Base-by-base conservation (phyloP, 2,888 invertebrate genomes). In the Leptinotarsa juncta region DNA sequence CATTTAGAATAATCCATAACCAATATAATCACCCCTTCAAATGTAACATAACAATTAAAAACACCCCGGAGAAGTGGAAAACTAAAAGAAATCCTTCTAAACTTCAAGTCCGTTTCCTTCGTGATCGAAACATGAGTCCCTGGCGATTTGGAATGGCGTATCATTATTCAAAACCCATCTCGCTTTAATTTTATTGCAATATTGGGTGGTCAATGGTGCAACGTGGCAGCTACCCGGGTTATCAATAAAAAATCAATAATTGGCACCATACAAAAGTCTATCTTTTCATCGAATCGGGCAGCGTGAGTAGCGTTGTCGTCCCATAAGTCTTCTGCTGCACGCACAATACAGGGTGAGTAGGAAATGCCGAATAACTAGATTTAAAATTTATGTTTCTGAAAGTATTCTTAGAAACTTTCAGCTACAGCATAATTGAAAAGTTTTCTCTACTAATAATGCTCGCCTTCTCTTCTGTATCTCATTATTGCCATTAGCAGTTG, bases 201-300 rank as follows among this genome's bases (percentile, higher is more conserved):
- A 69, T 69, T 69, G 69, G 69, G 69, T 69, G 69, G 69, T 69
- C 69, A 60, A 42, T 20, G 20, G n/a, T 15, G 49, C 57, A 20
- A 42, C 20, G 49, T 57, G 23, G 51, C 55, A 48, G 49, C 69
- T 60, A 65, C 69, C 66, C 49, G 42, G 57, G 66, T 53, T 69
- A 76, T 73, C 75, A 73, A 75, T 76, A 76, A 79, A 79, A 78
- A 75, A 78, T 70, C 72, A 72, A 77, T 77, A 74, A 79, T 78
- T 76, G 76, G 77, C 79, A 79, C 77, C 73, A 53, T n/a, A 51
- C 72, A 57, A 70, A 72, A 73, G 53, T 73, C 69, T 79, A 77
- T 67, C 77, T 80, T 80, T 80, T 80, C 78, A 80, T 80, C 79
- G 79, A 68, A 73, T 50, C 67, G 55, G 57, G 67, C 71, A 71